phyloP scores from a whole-genome alignment of 1,140 invertebrate species.

The Pantala flavescens region DNA sequence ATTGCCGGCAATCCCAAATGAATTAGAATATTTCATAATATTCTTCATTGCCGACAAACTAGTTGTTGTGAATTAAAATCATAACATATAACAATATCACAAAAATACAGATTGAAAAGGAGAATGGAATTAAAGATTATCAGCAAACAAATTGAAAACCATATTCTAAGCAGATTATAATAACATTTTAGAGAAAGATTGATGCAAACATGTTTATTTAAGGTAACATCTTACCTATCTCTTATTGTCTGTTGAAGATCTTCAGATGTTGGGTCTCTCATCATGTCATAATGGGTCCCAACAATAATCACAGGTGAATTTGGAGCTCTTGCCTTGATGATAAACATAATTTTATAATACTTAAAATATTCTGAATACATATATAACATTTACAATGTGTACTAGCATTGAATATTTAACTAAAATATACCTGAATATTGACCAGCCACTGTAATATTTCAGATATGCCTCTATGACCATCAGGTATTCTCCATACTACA shows the following conservation, averaged over 20 bases:
- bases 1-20: no score
- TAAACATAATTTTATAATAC: conserved; percentile 21
- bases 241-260: conserved; percentile 80
- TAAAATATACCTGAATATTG: conserved; percentile 63
- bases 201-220: no score
- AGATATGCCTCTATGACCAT: conserved; percentile 81
- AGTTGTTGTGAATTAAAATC: no score
- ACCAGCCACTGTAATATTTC: conserved; percentile 91
- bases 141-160: no score
- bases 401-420: no score
- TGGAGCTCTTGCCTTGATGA: conserved; percentile 67
- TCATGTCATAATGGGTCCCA: conserved; percentile 87
- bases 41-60: no score
- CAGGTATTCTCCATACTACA: conserved; percentile 89
- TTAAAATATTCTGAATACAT: neutral
- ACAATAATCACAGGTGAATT: conserved; percentile 91
- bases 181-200: no score
- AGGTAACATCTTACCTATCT: conserved; percentile 43
- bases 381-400: neutral
- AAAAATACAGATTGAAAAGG: no score
- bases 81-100: no score
- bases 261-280: conserved; percentile 63
- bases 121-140: no score
- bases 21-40: no score
- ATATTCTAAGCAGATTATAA: no score